These are phyloP conservation scores for Bombyx huttoni DNA, from an alignment of 2,888 invertebrate species.

Conservation along the genomic window DNA sequence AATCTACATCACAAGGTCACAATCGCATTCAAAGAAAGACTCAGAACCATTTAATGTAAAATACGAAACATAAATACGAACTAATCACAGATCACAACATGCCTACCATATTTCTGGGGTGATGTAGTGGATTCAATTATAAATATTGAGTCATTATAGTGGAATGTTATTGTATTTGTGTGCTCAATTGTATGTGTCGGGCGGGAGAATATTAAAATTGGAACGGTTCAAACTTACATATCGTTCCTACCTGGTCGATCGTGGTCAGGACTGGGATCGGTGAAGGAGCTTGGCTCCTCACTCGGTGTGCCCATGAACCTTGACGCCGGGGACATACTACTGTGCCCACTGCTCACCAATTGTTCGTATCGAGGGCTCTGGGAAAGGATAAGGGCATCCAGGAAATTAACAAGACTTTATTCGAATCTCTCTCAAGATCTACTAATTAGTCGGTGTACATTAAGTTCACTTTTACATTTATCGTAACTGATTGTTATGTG, in stretches of 20 bases:
- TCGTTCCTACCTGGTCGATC: constrained; percentile 71
- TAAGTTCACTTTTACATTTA: too few species aligned
- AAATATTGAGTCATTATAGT: too few species aligned
- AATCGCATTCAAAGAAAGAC: neutral
- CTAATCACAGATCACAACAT: neutral
- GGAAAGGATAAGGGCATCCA: constrained; percentile 5
- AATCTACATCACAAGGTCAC: neutral
- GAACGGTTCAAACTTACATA: constrained; percentile 70
- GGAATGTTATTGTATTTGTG: neutral
- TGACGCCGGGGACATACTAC: constrained; percentile 56
- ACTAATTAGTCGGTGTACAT: too few species aligned
- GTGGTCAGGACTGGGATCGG: constrained; percentile 54
- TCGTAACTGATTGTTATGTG: too few species aligned
- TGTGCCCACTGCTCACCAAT: constrained; percentile 60
- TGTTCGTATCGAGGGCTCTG: constrained; percentile 68
- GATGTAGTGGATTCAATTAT: neutral
- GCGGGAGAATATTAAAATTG: constrained; percentile 44
- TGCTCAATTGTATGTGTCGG: neutral
- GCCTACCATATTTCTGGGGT: neutral
- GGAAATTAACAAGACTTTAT: neutral
- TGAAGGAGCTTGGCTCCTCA: constrained; percentile 51
- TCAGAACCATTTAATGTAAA: constrained; percentile 4
- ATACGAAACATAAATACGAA: neutral
- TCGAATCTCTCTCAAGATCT: too few species aligned
- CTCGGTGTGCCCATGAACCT: constrained; percentile 54